Conservation (phyloP, 2,888 invertebrate species). For the Polydrusus tereticollis region DNA sequence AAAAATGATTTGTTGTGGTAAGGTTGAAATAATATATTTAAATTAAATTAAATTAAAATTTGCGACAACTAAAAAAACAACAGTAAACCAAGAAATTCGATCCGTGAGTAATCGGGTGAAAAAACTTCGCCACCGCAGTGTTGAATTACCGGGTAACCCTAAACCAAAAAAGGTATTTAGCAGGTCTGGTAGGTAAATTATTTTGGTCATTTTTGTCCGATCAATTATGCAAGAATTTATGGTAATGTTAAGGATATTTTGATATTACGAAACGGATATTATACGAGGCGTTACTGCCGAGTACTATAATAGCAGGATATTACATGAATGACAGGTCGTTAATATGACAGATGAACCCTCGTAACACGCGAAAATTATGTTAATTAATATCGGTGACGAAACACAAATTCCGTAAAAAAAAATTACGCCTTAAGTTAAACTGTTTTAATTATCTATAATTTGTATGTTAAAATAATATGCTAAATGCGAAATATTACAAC, state of each 20-base stretch:
- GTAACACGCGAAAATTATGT: conserved; percentile 1
- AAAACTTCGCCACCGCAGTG: conserved; percentile 46
- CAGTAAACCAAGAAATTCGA: conserved; percentile 33
- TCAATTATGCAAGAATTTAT: conserved; percentile 13
- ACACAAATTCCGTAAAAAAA: not conserved
- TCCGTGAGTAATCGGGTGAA: conserved; percentile 43
- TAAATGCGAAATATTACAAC: conserved; percentile 4
- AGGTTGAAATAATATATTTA: no score
- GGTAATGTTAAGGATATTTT: not conserved
- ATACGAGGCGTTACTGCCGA: not conserved
- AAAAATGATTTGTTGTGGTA: no score
- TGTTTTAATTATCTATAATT: not conserved
- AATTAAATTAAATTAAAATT: no score
- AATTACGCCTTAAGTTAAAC: not conserved
- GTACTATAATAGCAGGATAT: not conserved
- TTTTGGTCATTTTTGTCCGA: conserved; percentile 17
- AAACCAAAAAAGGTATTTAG: conserved; percentile 42
- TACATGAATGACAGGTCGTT: no score
- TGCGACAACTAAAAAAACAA: not conserved
- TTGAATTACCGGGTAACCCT: conserved; percentile 40
- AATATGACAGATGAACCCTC: not conserved
- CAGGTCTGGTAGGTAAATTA: conserved; percentile 41
- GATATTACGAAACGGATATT: not conserved
- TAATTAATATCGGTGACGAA: not conserved
- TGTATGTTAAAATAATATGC: conserved; percentile 17